Evolutionary conservation across 2,888 invertebrate genomes (phyloP), one percentile per base, ranked within the genome.

Genomic region (Caenorhabditis japonica): DNA sequence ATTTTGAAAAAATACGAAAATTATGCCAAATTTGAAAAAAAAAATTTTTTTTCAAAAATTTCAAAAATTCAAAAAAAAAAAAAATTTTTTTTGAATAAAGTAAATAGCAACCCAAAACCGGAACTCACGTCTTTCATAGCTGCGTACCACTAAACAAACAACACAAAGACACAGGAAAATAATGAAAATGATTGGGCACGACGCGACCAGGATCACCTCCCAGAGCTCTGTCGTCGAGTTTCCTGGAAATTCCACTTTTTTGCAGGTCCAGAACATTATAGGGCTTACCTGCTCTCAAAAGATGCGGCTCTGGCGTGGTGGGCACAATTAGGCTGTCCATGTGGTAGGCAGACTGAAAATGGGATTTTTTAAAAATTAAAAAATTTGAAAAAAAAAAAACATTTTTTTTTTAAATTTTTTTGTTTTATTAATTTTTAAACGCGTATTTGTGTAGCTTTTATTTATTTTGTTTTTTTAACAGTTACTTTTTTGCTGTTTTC

Each of bases 151-250:
- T 12, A 74, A 41, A 60, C 74, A 74, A 27, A 69, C 62, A 36
- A 74, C 74, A 33, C 74, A 74, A 5, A 74, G 43, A 23, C 74
- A 74, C 7, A 74, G 47, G 25, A 74, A 74, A 58, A 74, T 52
- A 36, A 74, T 74, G 47, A 74, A 74, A 38, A 74, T 58, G 46
- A 74, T 69, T 0, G 74, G 74, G 17, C 74, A 74, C 17, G 74
- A 68, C 30, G 74, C 74, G 13, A 74, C 74, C 2, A 74, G 38
- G n/a, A 74, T 61, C 56, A 74, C 74, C 44, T 74, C 74, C 74
- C 74, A 74, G 12, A 74, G 53, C 25, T 74, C 68, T 25, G 68
- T 74, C 4, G 61, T 70, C 4, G 51, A 4, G 38, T 56, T 66
- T 49, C 66, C 66, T 66, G 66, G 7, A 53, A 62, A 27, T 13